Base-by-base conservation (phyloP, 2,113 vertebrate genomes). In the Sinocyclocheilus grahami region DNA sequence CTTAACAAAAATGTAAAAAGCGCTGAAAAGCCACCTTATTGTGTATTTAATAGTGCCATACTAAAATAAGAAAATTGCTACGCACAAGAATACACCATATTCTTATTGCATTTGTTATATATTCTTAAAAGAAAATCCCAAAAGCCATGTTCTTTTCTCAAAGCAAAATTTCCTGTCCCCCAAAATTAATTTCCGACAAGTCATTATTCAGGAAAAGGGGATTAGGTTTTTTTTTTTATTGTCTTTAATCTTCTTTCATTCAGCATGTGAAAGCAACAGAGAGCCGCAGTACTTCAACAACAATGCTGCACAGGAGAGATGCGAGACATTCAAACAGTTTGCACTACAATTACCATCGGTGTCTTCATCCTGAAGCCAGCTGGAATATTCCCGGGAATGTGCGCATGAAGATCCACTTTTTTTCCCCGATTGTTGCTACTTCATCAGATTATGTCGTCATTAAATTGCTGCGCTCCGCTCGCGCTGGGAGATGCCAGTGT, bases 311-410 rank as follows among this genome's bases (percentile, higher is more conserved):
- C 55, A 78, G 24, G 60, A 75, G 55, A 82, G 63, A 83, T 39
- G 63, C n/a, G 24, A 83, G 65, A 65, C 18, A 53, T 71, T 84
- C 30, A 84, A 74, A 55, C 53, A 10, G 82, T 84, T 84, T 82
- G 42, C 6, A 51, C 16, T 58, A n/a, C 30, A 60, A 90, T 97
- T 95, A 98, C 97, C 97, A 96, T 93, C 89, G 96, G 94, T 92
- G 97, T 97, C 97, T 97, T 99, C 97, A 99, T 99, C 86, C 94
- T 96, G 95, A 91, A 86, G 93, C 86, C 93, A 91, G 94, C 93
- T 93, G 92, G 89, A 86, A 89, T 90, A 92, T 91, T 89, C 91
- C 92, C 93, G 94, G 92, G 93, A 92, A 92, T 95, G 91, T 88
- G 88, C 77, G 89, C 92, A 91, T 94, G 90, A 78, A 91, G 83